Conservation (phyloP, 2,888 invertebrate species). For the Aelia acuminata region DNA sequence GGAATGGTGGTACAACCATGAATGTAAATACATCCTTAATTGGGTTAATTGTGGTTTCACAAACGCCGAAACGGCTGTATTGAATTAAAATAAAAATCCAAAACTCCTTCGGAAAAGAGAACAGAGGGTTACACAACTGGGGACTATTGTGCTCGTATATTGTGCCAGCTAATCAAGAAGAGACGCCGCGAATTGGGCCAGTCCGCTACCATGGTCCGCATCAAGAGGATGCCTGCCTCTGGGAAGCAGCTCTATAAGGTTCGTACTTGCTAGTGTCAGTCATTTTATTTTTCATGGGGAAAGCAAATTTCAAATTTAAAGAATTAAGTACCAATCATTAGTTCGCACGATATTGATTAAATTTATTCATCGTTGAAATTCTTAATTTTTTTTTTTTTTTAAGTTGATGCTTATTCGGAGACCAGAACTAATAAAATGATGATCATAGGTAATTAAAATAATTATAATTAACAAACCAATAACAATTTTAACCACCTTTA, state of each 20-base stretch:
- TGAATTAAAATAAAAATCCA: not conserved
- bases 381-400: too few species aligned
- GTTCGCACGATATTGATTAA: too few species aligned
- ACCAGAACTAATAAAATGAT: too few species aligned
- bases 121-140: not conserved
- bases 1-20: not conserved
- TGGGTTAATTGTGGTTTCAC: conserved; percentile 13
- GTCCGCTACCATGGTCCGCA: conserved; percentile 45
- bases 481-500: too few species aligned
- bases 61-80: not conserved
- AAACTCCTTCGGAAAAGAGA: not conserved
- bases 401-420: too few species aligned
- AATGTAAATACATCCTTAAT: conserved; percentile 6
- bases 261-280: too few species aligned
- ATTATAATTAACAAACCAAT: too few species aligned
- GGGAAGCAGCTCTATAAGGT: conserved; percentile 38
- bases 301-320: too few species aligned
- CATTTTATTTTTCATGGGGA: too few species aligned
- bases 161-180: conserved; percentile 50
- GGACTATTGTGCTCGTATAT: conserved; percentile 1
- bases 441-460: too few species aligned
- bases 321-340: too few species aligned
- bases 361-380: too few species aligned
- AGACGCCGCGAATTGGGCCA: conserved; percentile 30
- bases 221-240: conserved; percentile 15